Evolutionary conservation across 2,113 vertebrate species (phyloP).

Genomic region (Astatoreochromis straeleni): DNA sequence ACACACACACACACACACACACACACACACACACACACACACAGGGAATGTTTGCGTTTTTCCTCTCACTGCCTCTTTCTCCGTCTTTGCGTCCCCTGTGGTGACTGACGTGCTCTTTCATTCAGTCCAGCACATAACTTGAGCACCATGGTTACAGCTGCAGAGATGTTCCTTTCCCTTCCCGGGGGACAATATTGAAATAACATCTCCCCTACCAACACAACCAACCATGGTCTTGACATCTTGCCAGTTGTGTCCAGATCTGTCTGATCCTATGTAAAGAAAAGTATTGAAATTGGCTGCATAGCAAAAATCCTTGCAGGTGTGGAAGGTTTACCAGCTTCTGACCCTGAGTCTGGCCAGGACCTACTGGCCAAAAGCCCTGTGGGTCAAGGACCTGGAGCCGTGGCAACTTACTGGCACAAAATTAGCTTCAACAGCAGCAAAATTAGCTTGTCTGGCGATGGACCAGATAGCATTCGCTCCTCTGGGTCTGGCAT

Average conservation of each 20-base stretch:
- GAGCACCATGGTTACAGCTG: constrained; percentile 53
- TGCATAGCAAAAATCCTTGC: constrained; percentile 10
- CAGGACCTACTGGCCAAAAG: not conserved
- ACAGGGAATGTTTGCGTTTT: constrained; percentile 38
- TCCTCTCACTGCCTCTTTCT: not conserved
- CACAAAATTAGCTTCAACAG: not conserved
- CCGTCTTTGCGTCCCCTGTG: not conserved
- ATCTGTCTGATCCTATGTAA: constrained; percentile 18
- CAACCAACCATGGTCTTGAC: not conserved
- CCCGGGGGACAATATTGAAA: constrained; percentile 62
- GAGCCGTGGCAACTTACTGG: not conserved
- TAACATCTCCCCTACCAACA: constrained; percentile 44
- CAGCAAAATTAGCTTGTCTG: not conserved
- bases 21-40: not conserved
- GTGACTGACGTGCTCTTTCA: constrained; percentile 54
- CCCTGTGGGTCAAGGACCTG: constrained; percentile 1
- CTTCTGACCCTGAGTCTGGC: not conserved
- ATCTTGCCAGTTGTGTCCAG: not conserved
- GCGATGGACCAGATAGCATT: not conserved
- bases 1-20: not conserved
- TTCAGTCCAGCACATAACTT: constrained; percentile 39
- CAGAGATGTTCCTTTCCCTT: constrained; percentile 42
- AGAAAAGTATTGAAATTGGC: constrained; percentile 41
- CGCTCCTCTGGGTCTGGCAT: not conserved
- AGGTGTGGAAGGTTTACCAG: constrained; percentile 25